A percentile compares a stretch with the other conserved stretches of the same genome.
Evolutionary conservation across 35 echinoderm and acorn worm species (phyloP).

Genomic region (Ptychodera flava): DNA sequence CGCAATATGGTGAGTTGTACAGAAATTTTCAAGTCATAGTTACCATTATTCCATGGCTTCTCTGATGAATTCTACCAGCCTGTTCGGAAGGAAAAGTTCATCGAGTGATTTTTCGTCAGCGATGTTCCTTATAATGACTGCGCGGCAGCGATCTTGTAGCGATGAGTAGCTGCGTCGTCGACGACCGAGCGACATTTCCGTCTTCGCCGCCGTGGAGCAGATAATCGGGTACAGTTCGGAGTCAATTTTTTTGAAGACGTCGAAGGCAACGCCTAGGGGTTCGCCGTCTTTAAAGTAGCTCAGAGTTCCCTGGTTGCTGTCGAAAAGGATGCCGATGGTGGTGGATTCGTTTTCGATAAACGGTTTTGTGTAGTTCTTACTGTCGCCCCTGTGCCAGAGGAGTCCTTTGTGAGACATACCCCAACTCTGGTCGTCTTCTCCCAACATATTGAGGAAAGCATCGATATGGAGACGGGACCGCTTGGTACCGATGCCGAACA

Average conservation of each 20-base stretch:
- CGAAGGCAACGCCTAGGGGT: slow-evolving; percentile 69
- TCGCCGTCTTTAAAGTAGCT: slow-evolving; percentile 73
- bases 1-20: no score
- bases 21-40: no score
- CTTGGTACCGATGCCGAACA: slow-evolving; percentile 78
- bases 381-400: slow-evolving; percentile 62
- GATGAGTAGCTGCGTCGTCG: slow-evolving; percentile 35
- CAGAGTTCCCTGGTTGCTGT: slow-evolving; percentile 67
- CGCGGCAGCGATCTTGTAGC: slow-evolving; percentile 75
- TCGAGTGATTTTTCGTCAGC: background rate
- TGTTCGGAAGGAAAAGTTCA: background rate
- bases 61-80: background rate
- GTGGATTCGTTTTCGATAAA: slow-evolving; percentile 62
- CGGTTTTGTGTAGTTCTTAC: slow-evolving; percentile 56
- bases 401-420: slow-evolving; percentile 87
- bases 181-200: slow-evolving; percentile 50
- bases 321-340: slow-evolving; percentile 57
- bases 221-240: slow-evolving; percentile 71
- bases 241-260: slow-evolving; percentile 31
- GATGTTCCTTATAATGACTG: slow-evolving; percentile 25
- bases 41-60: background rate
- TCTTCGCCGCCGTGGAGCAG: slow-evolving; percentile 83
- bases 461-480: slow-evolving; percentile 61
- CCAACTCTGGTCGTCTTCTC: slow-evolving; percentile 70
- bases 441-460: slow-evolving; percentile 76